Base-by-base conservation (phyloP, 2,888 invertebrate genomes). In the Odontothrips loti region DNA sequence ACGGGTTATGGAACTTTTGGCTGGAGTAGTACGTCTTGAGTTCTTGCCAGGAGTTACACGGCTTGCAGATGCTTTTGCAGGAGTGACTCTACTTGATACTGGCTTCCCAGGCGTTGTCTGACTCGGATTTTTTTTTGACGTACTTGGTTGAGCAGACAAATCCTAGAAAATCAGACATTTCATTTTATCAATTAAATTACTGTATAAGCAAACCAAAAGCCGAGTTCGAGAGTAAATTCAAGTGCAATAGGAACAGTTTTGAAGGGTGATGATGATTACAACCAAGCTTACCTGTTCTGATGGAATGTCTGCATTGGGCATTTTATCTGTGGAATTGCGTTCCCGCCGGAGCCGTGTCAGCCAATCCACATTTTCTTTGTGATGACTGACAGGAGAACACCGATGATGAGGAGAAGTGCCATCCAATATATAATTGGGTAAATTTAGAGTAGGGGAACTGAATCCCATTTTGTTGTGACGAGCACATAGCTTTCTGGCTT, bases 371-470 rank as follows among this genome's bases (percentile, higher is more conserved):
- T 92, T 91, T 80, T 91, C 91, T 83, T 90, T 91, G 48, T 89
- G 89, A 82, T 92, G 92, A 82, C 92, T 92, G 48, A 90, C 90
- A 0, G 94, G 94, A 0, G 94, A 94, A 89, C 91, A 91, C 80
- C 91, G 89, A 68, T 90, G 88, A 86, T 95, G 95, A 0, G 95
- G 95, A 0, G 95, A 95, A 63, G 92, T 92, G 0, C 95, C 95
- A 84, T 93, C 92, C 20, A 92, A 84, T 0, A 94, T 94, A 85
- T 90, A 95, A 87, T 95, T 93, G 0, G 95, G 95, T 82, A 95
- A 86, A 86, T 94, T 92, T 23, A 90, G 89, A 0, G 93, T 93
- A 0, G 93, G 93, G 1, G 93, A 91, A 80, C 23, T 75, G 68
- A 75, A 75, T 23, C 68, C 68, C 27, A 27, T 75, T 27, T 27